phyloP scores from a whole-genome alignment of 2,888 invertebrate genomes.

The Rhogogaster chlorosoma region DNA sequence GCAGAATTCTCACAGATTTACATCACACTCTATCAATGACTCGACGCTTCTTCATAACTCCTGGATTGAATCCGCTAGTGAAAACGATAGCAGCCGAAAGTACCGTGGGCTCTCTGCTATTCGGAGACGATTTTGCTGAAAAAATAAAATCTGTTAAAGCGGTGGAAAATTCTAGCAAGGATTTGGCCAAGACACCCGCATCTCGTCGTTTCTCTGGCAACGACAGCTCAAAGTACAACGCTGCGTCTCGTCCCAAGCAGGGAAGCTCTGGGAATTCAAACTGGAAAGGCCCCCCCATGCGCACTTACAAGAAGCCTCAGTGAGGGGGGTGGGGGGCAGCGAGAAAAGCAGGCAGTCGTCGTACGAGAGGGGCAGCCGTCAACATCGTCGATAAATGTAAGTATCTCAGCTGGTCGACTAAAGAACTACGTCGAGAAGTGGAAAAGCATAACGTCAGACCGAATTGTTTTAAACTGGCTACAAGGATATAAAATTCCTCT shows the following conservation, averaged over 20 bases:
- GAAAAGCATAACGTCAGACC: conserved; percentile 14
- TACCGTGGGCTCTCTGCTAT: conserved; percentile 12
- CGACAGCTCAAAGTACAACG: neutral
- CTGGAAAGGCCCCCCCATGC: conserved; percentile 1
- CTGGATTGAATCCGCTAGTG: conserved; percentile 12
- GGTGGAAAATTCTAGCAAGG: conserved; percentile 42
- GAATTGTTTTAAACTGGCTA: neutral
- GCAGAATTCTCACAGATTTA: conserved; percentile 39
- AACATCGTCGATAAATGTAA: neutral
- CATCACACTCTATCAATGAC: conserved; percentile 40
- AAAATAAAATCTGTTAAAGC: conserved; percentile 38
- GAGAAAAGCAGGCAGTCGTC: neutral
- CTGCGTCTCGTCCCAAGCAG: neutral
- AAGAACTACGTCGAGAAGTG: neutral
- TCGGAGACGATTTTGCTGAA: conserved; percentile 48
- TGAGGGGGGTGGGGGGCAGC: conserved; percentile 6
- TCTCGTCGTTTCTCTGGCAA: conserved; percentile 9
- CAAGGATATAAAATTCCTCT: conserved; percentile 18
- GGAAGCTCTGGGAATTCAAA: neutral
- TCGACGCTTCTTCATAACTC: conserved; percentile 31
- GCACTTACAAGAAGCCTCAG: neutral
- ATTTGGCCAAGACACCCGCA: conserved; percentile 21
- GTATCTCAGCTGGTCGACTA: neutral
- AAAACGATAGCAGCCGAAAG: conserved; percentile 32
- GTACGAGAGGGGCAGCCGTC: conserved; percentile 2